Percentiles rank a stretch among this genome's conserved stretches.
phyloP scores from a whole-genome alignment of 2,888 invertebrate genomes.

The Eilema caniola region DNA sequence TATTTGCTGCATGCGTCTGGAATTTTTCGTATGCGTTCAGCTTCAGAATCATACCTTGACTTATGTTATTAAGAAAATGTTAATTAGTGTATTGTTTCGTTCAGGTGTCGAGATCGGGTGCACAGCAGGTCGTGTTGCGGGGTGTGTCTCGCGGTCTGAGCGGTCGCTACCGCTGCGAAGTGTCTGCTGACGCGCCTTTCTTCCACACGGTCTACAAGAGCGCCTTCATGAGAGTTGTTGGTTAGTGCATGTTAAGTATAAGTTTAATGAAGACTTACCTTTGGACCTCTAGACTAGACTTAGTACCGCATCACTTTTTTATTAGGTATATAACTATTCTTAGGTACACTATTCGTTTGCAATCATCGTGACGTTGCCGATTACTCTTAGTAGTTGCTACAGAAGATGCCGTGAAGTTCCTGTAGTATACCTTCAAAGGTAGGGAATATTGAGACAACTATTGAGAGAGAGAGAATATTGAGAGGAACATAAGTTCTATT shows the following conservation, averaged over 20 bases:
- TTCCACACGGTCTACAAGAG: constrained; percentile 90
- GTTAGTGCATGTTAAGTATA: constrained; percentile 81
- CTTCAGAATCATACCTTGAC: no score
- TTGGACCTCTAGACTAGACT: no score
- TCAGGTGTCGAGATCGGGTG: constrained; percentile 89
- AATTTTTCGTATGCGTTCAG: no score
- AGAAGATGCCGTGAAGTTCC: neutral
- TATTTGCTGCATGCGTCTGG: no score
- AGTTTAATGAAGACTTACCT: neutral
- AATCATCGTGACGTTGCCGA: neutral
- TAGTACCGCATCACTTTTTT: no score
- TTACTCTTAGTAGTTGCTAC: neutral
- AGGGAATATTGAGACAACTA: no score
- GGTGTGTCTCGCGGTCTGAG: constrained; percentile 89
- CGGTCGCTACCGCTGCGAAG: constrained; percentile 92
- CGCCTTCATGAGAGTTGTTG: constrained; percentile 90
- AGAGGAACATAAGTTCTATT: no score
- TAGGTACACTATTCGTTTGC: neutral
- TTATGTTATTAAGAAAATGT: no score
- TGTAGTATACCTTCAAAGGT: neutral
- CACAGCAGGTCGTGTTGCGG: constrained; percentile 89
- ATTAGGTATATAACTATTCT: no score
- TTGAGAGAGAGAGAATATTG: no score
- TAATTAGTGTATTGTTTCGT: constrained; percentile 23
- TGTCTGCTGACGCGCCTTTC: constrained; percentile 91